phyloP scores from a whole-genome alignment of 2,113 vertebrate genomes.

The Podilymbus podiceps region DNA sequence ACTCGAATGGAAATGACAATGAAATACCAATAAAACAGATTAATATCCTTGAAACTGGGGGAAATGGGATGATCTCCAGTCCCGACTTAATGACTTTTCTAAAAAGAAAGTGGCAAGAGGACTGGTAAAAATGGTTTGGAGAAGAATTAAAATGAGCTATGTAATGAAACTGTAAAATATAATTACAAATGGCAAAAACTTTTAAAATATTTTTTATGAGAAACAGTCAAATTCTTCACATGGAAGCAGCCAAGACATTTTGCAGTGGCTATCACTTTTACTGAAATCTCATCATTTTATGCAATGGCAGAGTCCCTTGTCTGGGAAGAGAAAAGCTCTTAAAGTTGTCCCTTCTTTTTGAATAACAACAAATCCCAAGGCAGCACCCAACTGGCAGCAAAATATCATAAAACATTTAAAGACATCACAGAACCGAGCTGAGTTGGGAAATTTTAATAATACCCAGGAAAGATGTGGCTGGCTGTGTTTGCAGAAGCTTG shows the following conservation, averaged over 20 bases:
- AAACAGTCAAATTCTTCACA: slow-evolving; percentile 7
- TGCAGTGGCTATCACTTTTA: slow-evolving; percentile 31
- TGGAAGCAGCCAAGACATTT: neutral
- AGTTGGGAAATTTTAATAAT: slow-evolving; percentile 1
- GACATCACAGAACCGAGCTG: neutral
- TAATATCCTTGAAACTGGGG: slow-evolving; percentile 74
- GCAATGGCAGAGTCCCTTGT: neutral
- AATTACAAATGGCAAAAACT: slow-evolving; percentile 69
- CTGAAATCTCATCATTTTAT: slow-evolving; percentile 45
- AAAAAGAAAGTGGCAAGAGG: slow-evolving; percentile 58
- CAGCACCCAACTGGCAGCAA: neutral
- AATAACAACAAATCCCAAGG: slow-evolving; percentile 36
- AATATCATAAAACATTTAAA: slow-evolving; percentile 27
- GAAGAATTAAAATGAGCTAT: slow-evolving; percentile 73
- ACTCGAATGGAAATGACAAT: slow-evolving; percentile 57
- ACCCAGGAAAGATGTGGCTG: neutral
- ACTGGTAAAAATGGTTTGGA: slow-evolving; percentile 32
- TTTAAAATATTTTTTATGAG: slow-evolving; percentile 41
- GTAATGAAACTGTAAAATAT: slow-evolving; percentile 72
- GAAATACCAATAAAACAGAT: slow-evolving; percentile 79
- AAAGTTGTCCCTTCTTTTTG: slow-evolving; percentile 39
- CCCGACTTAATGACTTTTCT: slow-evolving; percentile 73
- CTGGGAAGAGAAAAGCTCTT: slow-evolving; percentile 1
- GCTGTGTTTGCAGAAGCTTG: neutral
- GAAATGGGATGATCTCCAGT: slow-evolving; percentile 75